Conservation (phyloP, 2,888 invertebrate species). For the Melanchra persicariae region DNA sequence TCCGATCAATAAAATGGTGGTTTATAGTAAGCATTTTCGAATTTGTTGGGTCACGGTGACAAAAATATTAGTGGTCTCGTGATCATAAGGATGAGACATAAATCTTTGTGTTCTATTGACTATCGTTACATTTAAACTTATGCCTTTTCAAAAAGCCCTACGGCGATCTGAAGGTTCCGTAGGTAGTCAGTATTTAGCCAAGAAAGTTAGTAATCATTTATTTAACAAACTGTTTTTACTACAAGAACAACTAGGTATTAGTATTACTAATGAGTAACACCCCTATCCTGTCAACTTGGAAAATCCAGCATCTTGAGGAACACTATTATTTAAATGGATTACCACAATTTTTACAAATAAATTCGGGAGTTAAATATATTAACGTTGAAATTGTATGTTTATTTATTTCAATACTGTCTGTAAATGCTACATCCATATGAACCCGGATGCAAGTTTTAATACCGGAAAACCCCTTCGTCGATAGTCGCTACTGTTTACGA, state of each 20-base stretch:
- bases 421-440: not conserved
- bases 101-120: too few relatives aligned
- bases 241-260: too few relatives aligned
- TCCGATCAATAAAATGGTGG: not conserved
- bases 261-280: too few relatives aligned
- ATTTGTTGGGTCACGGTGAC: not conserved
- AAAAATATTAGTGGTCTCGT: not conserved
- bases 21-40: not conserved
- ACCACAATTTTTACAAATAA: too few relatives aligned
- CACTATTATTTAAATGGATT: too few relatives aligned
- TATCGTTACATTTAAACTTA: not conserved
- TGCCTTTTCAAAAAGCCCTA: not conserved
- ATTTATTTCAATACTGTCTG: not conserved
- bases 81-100: too few relatives aligned
- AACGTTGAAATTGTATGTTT: not conserved
- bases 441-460: not conserved
- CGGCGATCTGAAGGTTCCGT: too few relatives aligned
- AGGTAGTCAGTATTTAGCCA: not conserved
- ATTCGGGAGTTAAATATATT: too few relatives aligned
- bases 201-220: too few relatives aligned
- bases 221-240: too few relatives aligned
- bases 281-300: too few relatives aligned
- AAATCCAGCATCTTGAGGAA: too few relatives aligned
- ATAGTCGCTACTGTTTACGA: not conserved
- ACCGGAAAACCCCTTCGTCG: not conserved